phyloP scores from a whole-genome alignment of 2,888 invertebrate genomes.

The Polyommatus iphigenia region DNA sequence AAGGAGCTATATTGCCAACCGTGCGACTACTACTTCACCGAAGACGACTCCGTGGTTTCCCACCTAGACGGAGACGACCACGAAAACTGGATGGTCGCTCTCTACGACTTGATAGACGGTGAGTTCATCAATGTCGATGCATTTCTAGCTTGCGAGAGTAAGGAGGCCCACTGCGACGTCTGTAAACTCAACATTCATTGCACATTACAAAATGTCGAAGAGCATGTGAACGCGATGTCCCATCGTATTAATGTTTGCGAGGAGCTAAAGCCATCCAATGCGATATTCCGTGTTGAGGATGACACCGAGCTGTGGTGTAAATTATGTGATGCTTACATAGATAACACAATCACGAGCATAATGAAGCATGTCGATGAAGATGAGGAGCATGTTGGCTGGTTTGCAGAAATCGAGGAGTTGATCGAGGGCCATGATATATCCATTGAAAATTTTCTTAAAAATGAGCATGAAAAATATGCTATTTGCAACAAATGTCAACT shows the following conservation, averaged over 20 bases:
- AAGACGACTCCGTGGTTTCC: constrained; percentile 53
- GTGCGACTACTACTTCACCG: constrained; percentile 51
- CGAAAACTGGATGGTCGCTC: constrained; percentile 57
- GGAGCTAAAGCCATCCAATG: constrained; percentile 56
- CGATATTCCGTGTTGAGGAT: constrained; percentile 56
- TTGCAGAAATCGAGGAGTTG: constrained; percentile 56
- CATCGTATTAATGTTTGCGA: constrained; percentile 56
- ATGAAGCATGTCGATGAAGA: constrained; percentile 58
- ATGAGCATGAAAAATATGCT: constrained; percentile 56
- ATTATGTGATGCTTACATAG: constrained; percentile 54
- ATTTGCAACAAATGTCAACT: constrained; percentile 58
- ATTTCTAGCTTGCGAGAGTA: constrained; percentile 55
- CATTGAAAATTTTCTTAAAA: constrained; percentile 53
- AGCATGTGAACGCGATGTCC: constrained; percentile 56
- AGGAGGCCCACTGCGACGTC: constrained; percentile 56
- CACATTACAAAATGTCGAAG: constrained; percentile 52
- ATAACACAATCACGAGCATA: constrained; percentile 54
- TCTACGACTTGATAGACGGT: constrained; percentile 59
- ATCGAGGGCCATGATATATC: constrained; percentile 52
- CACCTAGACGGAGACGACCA: constrained; percentile 58
- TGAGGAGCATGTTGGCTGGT: constrained; percentile 56
- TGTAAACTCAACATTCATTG: constrained; percentile 52
- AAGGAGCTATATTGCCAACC: constrained; percentile 57
- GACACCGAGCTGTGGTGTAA: constrained; percentile 57
- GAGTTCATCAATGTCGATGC: constrained; percentile 58